Evolutionary conservation across 2,797 vertebrate genomes (phyloP).

Genomic region (Neosilurus mollespiculum): DNA sequence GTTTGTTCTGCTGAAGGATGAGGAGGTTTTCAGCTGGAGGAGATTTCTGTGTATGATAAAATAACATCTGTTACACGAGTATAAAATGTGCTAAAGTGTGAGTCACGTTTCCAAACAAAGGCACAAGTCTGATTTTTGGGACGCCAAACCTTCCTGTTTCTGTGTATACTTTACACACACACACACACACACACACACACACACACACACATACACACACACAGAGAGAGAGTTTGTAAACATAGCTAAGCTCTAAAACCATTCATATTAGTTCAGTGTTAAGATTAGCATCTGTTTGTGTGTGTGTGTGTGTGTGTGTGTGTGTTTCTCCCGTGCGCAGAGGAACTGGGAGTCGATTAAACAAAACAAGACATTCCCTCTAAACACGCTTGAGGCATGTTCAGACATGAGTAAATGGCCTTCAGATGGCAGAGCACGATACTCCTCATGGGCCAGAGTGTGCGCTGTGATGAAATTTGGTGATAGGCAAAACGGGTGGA

Average conservation of each 20-base stretch:
- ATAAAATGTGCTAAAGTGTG: background rate
- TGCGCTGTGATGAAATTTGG: background rate
- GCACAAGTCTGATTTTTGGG: background rate
- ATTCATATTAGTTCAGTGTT: background rate
- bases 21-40: background rate
- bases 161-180: background rate
- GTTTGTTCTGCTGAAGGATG: background rate
- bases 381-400: slow-evolving; percentile 28
- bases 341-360: background rate
- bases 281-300: background rate
- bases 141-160: background rate
- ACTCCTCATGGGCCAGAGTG: background rate
- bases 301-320: no score
- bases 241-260: slow-evolving; percentile 8
- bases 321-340: background rate
- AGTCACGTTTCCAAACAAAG: slow-evolving; percentile 2
- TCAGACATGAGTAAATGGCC: slow-evolving; percentile 25
- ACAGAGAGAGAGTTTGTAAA: background rate
- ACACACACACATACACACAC: background rate
- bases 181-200: slow-evolving; percentile 1
- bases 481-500: background rate
- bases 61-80: background rate
- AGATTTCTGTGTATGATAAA: background rate
- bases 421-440: slow-evolving; percentile 12
- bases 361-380: slow-evolving; percentile 38